These are phyloP conservation scores for Pteruthius melanotis DNA, from an alignment of 2,113 vertebrate genomes.

Conservation along the genomic window DNA sequence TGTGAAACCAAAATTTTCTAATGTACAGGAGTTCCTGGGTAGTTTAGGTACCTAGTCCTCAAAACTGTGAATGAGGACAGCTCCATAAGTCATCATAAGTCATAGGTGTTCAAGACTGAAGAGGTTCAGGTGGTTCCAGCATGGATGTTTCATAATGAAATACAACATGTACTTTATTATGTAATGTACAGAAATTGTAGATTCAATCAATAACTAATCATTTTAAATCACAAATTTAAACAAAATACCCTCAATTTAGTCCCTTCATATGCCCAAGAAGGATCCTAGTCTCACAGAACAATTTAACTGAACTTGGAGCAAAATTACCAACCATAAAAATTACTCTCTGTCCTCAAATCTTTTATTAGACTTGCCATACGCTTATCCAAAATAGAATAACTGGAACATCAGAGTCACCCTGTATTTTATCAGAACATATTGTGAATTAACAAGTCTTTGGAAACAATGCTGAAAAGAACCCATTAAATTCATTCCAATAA, in stretches of 20 bases:
- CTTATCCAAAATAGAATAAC: background rate
- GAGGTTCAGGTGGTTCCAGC: background rate
- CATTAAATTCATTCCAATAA: background rate
- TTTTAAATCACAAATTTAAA: background rate
- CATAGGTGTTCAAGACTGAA: background rate
- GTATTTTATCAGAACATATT: background rate
- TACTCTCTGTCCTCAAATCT: background rate
- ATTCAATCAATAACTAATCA: background rate
- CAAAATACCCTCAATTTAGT: background rate
- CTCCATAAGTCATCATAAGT: rapidly evolving
- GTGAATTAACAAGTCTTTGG: background rate
- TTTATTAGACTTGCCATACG: background rate
- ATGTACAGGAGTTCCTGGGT: background rate
- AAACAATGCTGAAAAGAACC: background rate
- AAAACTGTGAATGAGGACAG: background rate
- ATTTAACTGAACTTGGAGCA: background rate
- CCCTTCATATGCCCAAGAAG: background rate
- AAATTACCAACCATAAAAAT: background rate
- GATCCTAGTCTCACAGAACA: background rate
- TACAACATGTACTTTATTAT: background rate
- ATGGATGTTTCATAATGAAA: background rate
- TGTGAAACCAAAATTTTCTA: background rate
- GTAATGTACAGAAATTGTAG: background rate
- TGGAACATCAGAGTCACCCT: background rate
- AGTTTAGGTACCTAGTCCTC: background rate